Base-by-base conservation (phyloP, 2,113 vertebrate species). In the Callopanchax toddi region DNA sequence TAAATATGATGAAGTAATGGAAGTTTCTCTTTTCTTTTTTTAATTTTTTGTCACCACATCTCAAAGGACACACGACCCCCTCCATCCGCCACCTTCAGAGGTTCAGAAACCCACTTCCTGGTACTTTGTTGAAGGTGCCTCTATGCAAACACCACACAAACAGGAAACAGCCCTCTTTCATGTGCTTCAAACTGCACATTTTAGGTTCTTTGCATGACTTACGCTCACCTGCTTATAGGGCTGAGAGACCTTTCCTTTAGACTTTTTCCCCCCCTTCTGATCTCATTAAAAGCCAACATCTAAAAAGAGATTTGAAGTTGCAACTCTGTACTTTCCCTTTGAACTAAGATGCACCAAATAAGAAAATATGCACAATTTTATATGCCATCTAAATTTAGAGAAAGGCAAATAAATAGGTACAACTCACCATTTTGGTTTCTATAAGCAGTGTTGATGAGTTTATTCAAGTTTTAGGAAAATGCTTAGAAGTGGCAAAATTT, bases 51-150 rank as follows among this genome's bases (percentile, higher is more conserved):
- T 23, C 53, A 18, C 3, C 42, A 57, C 51, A 68, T 71, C 70
- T 78, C 67, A 76, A 65, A 83, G 60, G 45, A 64, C 54, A 74
- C 51, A 13, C 51, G 55, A 68, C 52, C 71, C 52, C 65, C 69
- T 37, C 69, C 61, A 79, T 55, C 71, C 17, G 6, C 20, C 66
- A 74, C 70, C 59, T 72, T 85, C 48, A 43, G 48, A 82, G 84
- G 65, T 64, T 82, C 43, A 73, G 58, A 89, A 87, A 91, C 68
- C 89, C 91, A 91, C 90, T 91, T 92, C 91, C 91, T 91, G 76
- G 53, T 74, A 52, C 60, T 72, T 72, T 53, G 26, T 73, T 29
- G 66, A 80, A 88, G 84, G 84, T 89, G 81, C 60, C 50, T 86
- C 67, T 63, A 40, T 56, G 67, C 55, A 43, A 48, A 74, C 58